Percentiles rank a stretch among this genome's conserved stretches.
These are phyloP conservation scores for Eidolon dupreanum DNA, from an alignment of 2,797 vertebrate genomes.

Conservation along the genomic window DNA sequence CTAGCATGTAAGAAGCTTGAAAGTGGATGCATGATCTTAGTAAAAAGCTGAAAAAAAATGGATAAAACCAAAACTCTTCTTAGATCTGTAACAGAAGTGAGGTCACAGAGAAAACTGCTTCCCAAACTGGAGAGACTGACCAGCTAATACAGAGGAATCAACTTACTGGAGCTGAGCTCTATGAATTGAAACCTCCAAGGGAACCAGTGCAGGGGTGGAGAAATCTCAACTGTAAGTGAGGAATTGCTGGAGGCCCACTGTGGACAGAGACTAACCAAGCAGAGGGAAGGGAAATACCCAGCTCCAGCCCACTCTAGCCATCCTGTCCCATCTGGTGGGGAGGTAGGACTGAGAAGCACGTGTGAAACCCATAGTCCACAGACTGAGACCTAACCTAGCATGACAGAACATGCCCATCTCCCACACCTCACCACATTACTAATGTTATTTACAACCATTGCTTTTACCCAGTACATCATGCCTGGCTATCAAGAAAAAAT, in stretches of 20 bases:
- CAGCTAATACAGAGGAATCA: neutral
- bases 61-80: neutral
- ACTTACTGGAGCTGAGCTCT: neutral
- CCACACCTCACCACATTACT: too few relatives aligned
- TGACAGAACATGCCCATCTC: neutral
- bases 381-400: too few relatives aligned
- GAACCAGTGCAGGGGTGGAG: neutral
- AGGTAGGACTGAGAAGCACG: too few relatives aligned
- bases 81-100: too few relatives aligned
- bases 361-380: too few relatives aligned
- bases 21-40: neutral
- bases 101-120: too few relatives aligned
- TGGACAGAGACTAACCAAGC: neutral
- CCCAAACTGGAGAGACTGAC: neutral
- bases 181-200: neutral
- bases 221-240: neutral
- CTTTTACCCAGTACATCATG: too few relatives aligned
- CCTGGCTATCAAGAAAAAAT: too few relatives aligned
- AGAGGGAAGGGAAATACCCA: too few relatives aligned
- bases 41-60: neutral
- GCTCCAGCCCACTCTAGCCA: too few relatives aligned
- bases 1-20: neutral
- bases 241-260: too few relatives aligned
- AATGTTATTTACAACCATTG: too few relatives aligned
- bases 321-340: neutral